Evolutionary conservation across 2,113 vertebrate species (phyloP).

Genomic region (Xenopus borealis): DNA sequence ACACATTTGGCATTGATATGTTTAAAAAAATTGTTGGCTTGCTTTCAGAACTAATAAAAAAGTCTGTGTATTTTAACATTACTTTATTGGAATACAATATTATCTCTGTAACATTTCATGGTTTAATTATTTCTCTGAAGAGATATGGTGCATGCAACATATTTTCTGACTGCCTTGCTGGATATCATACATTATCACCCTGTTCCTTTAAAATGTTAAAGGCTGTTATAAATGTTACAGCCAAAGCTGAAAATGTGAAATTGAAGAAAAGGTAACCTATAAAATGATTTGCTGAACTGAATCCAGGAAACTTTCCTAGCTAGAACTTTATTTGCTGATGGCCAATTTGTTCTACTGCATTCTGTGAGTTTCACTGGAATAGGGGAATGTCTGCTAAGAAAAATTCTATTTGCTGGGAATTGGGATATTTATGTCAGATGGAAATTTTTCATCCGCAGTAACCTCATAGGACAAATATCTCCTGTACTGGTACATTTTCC

Average conservation of each 20-base stretch:
- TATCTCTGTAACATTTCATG: too few relatives aligned
- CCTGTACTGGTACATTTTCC: not conserved
- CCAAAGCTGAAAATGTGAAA: not conserved
- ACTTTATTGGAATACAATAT: too few relatives aligned
- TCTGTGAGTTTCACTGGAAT: not conserved
- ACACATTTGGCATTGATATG: too few relatives aligned
- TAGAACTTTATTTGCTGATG: not conserved
- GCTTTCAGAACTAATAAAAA: too few relatives aligned
- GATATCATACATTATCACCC: slow-evolving; percentile 12
- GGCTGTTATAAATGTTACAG: not conserved
- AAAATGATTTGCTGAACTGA: slow-evolving; percentile 1
- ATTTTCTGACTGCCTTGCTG: not conserved
- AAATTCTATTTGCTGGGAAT: not conserved
- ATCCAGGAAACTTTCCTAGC: slow-evolving; percentile 30
- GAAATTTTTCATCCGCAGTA: slow-evolving; percentile 14
- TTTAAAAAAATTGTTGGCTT: too few relatives aligned
- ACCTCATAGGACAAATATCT: not conserved
- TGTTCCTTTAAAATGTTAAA: not conserved
- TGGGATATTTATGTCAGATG: slow-evolving; percentile 21
- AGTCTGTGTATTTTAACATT: too few relatives aligned
- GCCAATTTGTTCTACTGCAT: slow-evolving; percentile 1
- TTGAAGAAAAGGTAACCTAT: not conserved
- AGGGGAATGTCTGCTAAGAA: not conserved
- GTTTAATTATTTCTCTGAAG: too few relatives aligned
- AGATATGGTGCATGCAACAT: too few relatives aligned